These are phyloP conservation scores for Tragelaphus buxtoni DNA, from an alignment of 2,113 vertebrate species.

Conservation along the genomic window DNA sequence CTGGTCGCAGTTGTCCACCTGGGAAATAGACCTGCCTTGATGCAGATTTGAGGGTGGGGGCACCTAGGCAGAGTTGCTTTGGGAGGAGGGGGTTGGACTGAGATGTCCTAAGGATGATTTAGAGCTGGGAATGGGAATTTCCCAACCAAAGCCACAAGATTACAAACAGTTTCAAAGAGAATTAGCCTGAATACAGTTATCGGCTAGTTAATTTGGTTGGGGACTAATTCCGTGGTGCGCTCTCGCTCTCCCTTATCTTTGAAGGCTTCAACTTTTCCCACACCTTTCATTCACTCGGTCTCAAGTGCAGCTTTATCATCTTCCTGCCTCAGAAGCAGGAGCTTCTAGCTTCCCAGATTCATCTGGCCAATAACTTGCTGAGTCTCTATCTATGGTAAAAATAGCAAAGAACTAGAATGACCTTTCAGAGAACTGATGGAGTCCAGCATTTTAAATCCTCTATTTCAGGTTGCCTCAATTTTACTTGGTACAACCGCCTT, in stretches of 20 bases:
- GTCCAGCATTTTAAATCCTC: constrained; percentile 24
- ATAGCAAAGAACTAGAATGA: constrained; percentile 45
- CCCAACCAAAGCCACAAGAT: constrained; percentile 20
- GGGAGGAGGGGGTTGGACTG: constrained; percentile 53
- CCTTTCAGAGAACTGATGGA: constrained; percentile 41
- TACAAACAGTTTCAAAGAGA: constrained; percentile 49
- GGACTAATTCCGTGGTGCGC: constrained; percentile 23
- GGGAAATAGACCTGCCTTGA: not conserved
- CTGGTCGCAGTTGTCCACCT: not conserved
- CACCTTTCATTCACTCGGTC: constrained; percentile 63
- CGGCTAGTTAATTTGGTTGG: not conserved
- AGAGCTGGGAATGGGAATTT: constrained; percentile 39
- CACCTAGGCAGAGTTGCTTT: not conserved
- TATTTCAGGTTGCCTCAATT: constrained; percentile 38
- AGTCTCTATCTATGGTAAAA: constrained; percentile 30
- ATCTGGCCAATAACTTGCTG: constrained; percentile 33
- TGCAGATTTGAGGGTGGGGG: not conserved
- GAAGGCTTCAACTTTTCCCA: constrained; percentile 55
- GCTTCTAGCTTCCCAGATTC: constrained; percentile 48
- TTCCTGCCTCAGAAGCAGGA: constrained; percentile 37
- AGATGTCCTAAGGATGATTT: not conserved
- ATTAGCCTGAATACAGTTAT: not conserved
- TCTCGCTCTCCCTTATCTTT: not conserved
- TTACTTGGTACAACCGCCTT: not conserved
- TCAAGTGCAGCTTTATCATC: constrained; percentile 36